A percentile compares a stretch with the other conserved stretches of the same genome.
Evolutionary conservation across 2,113 vertebrate genomes (phyloP).

Genomic region (Poecile atricapillus): DNA sequence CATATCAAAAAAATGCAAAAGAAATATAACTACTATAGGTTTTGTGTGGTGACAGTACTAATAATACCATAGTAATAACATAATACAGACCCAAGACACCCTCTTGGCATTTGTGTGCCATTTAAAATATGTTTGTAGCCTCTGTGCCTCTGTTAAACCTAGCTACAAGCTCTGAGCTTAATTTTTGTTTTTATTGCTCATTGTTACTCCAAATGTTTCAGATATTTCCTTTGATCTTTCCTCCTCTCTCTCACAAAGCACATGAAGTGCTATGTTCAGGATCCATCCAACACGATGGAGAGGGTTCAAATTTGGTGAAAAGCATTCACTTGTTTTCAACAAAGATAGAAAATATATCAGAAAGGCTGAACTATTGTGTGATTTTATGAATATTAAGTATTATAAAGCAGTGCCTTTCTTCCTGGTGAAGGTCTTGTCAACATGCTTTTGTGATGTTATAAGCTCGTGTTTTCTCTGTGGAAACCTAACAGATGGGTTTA

Average conservation of each 20-base stretch:
- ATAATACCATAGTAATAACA: background rate
- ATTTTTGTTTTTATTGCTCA: background rate
- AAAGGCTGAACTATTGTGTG: background rate
- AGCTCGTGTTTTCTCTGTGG: background rate
- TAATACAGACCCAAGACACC: fast-evolving
- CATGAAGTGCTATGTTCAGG: background rate
- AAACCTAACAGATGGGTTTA: background rate
- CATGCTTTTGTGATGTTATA: background rate
- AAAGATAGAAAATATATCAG: background rate
- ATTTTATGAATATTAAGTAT: background rate
- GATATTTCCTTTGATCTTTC: background rate
- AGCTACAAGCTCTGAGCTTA: background rate
- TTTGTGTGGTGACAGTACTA: background rate
- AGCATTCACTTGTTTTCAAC: background rate
- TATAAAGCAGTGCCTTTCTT: background rate
- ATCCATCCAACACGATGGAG: background rate
- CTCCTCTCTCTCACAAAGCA: background rate
- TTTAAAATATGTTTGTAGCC: background rate
- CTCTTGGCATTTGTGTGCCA: background rate
- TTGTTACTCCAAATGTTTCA: background rate
- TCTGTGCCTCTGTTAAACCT: background rate
- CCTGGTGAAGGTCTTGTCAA: background rate
- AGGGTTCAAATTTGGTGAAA: background rate
- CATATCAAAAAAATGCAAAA: background rate
- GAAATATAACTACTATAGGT: background rate